Evolutionary conservation across 2,797 vertebrate species (phyloP).

Genomic region (Tokudaia muenninki): DNA sequence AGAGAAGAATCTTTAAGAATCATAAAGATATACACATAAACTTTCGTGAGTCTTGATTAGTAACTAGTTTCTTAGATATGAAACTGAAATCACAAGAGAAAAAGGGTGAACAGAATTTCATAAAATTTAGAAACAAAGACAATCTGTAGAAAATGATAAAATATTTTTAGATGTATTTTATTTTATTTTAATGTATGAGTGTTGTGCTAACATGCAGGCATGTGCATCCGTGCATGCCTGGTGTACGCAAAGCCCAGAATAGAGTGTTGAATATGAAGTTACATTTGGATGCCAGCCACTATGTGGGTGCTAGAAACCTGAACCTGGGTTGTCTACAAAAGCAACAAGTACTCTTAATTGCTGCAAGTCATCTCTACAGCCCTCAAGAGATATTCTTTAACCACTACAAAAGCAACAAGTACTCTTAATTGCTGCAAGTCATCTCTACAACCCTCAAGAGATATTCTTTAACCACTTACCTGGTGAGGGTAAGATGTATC

Average conservation of each 20-base stretch:
- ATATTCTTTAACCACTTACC: not conserved
- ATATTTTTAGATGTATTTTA: not conserved
- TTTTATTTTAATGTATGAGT: not conserved
- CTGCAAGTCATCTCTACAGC: not conserved
- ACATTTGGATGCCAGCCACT: too few species aligned
- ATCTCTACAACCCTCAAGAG: not conserved
- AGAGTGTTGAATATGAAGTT: not conserved
- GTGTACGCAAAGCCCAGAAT: too few species aligned
- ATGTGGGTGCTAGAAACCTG: not conserved
- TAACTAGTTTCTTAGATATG: not conserved
- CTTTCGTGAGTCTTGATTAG: not conserved
- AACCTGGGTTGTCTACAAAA: not conserved
- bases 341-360: not conserved
- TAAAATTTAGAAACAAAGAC: constrained; percentile 4
- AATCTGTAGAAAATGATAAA: not conserved
- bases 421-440: not conserved
- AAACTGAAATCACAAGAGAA: not conserved
- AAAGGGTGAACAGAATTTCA: not conserved
- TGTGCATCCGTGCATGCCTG: not conserved
- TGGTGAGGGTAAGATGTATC: not conserved
- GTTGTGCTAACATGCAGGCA: not conserved
- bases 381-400: too few species aligned
- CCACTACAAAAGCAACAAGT: not conserved
- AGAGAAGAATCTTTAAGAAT: constrained; percentile 36
- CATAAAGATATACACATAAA: not conserved